A percentile compares a stretch with the other conserved stretches of the same genome.
These are phyloP conservation scores for Amiota communis DNA, from an alignment of 2,888 invertebrate genomes.

Conservation along the genomic window DNA sequence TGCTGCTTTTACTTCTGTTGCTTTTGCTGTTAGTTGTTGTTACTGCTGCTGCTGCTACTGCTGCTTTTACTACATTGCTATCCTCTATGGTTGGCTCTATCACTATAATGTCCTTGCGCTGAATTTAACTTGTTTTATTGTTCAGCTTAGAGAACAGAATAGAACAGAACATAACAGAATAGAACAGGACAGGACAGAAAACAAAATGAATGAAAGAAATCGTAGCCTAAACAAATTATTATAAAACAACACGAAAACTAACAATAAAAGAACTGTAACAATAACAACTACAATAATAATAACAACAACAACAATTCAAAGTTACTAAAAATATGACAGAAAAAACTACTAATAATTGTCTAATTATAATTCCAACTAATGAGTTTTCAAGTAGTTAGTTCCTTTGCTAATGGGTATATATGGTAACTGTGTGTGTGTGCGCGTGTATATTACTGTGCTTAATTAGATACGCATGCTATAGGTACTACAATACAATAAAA, in stretches of 20 bases:
- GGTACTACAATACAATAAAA: too few species aligned
- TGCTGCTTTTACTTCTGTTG: not conserved
- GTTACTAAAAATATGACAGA: not conserved
- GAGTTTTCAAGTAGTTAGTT: constrained; percentile 56
- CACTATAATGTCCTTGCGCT: constrained; percentile 1
- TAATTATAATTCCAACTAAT: constrained; percentile 62
- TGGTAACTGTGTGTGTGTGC: too few species aligned
- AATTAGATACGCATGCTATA: too few species aligned
- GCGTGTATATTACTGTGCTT: not conserved
- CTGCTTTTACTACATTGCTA: not conserved
- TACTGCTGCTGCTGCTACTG: not conserved
- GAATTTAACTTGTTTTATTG: not conserved
- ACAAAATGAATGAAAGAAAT: too few species aligned
- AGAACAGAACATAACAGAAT: too few species aligned
- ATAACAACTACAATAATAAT: not conserved
- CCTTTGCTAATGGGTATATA: too few species aligned
- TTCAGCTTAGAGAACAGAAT: not conserved
- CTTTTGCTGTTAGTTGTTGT: not conserved
- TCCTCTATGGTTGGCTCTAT: not conserved
- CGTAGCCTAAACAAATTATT: too few species aligned
- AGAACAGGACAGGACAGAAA: too few species aligned
- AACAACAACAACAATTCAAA: not conserved
- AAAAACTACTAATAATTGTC: constrained; percentile 54
- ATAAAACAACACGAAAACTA: too few species aligned
- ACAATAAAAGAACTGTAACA: too few species aligned